phyloP scores from a whole-genome alignment of 1,140 invertebrate species.

The Plodia interpunctella region DNA sequence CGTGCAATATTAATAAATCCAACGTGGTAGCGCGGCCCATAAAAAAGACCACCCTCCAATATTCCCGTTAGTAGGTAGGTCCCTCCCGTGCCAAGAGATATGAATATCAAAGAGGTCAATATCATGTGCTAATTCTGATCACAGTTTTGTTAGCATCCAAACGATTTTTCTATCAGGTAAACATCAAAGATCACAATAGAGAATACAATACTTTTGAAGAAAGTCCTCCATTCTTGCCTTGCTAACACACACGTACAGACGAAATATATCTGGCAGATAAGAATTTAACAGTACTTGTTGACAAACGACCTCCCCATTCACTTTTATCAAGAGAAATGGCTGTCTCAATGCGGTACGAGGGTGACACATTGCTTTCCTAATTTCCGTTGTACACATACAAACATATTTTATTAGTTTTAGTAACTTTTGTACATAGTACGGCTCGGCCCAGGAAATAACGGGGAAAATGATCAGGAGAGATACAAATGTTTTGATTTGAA shows the following conservation, averaged over 20 bases:
- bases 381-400: not conserved
- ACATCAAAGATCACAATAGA: too few relatives aligned
- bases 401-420: too few relatives aligned
- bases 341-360: not conserved
- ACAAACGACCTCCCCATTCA: not conserved
- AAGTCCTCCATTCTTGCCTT: not conserved
- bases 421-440: too few relatives aligned
- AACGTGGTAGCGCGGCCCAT: not conserved
- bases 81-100: not conserved
- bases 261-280: not conserved
- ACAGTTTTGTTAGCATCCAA: not conserved
- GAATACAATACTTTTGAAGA: not conserved
- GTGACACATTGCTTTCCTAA: not conserved
- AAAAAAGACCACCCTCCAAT: not conserved
- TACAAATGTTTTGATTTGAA: not conserved
- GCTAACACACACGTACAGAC: not conserved
- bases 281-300: not conserved
- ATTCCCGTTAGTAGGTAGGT: not conserved
- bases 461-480: too few relatives aligned
- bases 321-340: slow-evolving; percentile 6
- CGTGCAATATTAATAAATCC: slow-evolving; percentile 11
- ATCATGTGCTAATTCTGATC: not conserved
- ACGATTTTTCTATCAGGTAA: too few relatives aligned
- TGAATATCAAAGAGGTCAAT: slow-evolving; percentile 4
- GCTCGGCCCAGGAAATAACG: too few relatives aligned